These are phyloP conservation scores for Drosophila acutilabella DNA, from an alignment of 2,888 invertebrate species.

Conservation along the genomic window DNA sequence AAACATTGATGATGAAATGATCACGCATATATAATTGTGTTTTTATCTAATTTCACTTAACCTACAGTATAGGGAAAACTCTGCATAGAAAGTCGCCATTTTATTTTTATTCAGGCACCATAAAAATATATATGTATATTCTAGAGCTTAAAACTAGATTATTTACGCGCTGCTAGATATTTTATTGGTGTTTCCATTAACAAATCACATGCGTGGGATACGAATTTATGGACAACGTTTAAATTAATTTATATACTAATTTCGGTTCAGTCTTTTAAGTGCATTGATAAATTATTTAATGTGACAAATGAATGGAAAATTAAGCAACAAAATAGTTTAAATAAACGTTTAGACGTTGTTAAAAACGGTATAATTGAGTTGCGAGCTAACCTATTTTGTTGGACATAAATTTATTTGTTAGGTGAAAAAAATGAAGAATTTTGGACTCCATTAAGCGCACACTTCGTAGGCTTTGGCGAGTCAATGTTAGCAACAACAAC, in stretches of 20 bases:
- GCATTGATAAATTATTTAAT: not conserved
- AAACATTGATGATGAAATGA: too few relatives aligned
- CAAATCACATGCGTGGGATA: not conserved
- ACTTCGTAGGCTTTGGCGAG: not conserved
- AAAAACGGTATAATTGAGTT: too few relatives aligned
- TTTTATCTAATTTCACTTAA: too few relatives aligned
- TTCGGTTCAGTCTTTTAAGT: not conserved
- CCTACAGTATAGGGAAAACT: too few relatives aligned
- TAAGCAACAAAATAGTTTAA: not conserved
- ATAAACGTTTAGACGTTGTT: too few relatives aligned
- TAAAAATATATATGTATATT: too few relatives aligned
- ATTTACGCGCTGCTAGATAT: too few relatives aligned
- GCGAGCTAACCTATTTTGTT: too few relatives aligned
- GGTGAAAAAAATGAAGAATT: slow-evolving; percentile 2
- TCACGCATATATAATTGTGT: too few relatives aligned
- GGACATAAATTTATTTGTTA: not conserved
- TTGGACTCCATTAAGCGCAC: slow-evolving; percentile 11
- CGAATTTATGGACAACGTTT: slow-evolving; percentile 4
- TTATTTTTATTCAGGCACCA: too few relatives aligned
- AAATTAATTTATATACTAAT: slow-evolving; percentile 4
- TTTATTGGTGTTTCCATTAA: not conserved
- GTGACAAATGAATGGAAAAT: too few relatives aligned
- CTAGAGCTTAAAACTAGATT: not conserved
- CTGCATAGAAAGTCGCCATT: too few relatives aligned
- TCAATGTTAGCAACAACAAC: slow-evolving; percentile 7